These are phyloP conservation scores for Drosophila dives DNA, from an alignment of 2,888 invertebrate genomes.

Conservation along the genomic window DNA sequence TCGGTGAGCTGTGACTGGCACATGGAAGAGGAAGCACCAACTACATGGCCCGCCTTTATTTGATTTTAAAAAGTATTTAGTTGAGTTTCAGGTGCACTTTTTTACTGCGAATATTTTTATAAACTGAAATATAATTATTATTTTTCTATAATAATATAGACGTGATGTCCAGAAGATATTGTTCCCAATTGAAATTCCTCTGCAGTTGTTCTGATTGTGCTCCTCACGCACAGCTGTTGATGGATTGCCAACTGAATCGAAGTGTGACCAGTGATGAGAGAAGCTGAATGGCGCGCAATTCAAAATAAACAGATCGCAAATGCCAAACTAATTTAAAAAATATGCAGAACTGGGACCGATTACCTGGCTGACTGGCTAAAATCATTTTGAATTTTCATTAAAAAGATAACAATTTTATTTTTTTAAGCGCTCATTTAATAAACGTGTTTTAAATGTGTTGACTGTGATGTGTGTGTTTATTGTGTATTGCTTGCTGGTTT, in stretches of 20 bases:
- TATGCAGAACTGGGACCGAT: not conserved
- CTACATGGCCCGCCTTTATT: not conserved
- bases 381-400: not conserved
- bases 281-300: constrained; percentile 4
- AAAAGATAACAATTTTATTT: constrained; percentile 10
- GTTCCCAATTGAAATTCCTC: not conserved
- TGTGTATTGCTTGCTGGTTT: constrained; percentile 60
- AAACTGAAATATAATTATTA: not conserved
- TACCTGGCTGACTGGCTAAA: not conserved
- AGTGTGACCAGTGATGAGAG: not conserved
- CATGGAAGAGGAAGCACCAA: not conserved
- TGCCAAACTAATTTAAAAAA: not conserved
- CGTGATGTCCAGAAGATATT: not conserved
- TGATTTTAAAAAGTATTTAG: not conserved
- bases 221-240: constrained; percentile 27
- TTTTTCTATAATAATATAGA: not conserved
- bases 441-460: constrained; percentile 35
- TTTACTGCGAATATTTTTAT: not conserved
- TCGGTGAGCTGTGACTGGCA: constrained; percentile 10
- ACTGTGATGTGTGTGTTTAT: constrained; percentile 7
- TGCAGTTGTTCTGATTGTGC: not conserved
- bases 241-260: not conserved
- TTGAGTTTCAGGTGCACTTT: not conserved
- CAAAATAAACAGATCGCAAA: not conserved
- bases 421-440: constrained; percentile 65